Evolutionary conservation across 2,113 vertebrate genomes (phyloP), one percentile per base, ranked within the genome.

Genomic region (Aldabrachelys gigantea): DNA sequence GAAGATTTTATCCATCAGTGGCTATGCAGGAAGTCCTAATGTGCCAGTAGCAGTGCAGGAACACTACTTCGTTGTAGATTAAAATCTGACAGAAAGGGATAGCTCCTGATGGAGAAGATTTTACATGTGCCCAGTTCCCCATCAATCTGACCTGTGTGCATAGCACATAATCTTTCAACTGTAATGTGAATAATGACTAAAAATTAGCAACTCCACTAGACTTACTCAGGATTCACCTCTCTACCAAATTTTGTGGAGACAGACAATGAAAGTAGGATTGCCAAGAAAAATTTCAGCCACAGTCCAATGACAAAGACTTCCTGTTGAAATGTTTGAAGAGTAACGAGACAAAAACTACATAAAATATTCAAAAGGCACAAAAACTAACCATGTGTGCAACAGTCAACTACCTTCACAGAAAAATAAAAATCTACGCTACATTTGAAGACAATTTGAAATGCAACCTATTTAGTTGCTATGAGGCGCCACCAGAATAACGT

Each of bases 1-100:
- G 41, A 84, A 89, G 72, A 88, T 94, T 95, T 91, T 92, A 89
- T 89, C 81, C 57, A 85, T 95, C 83, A 93, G 2, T 41, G 89
- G 54, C 57, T 95, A 96, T 93, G 81, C 87, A 91, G 57, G 79
- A 92, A 47, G 92, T 92, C 92, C 75, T 88, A 65, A 88, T 91
- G 69, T 93, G 79, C 87, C 53, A 89, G 84, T 38, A 59, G 35
- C 88, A 81, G 49, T 84, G 44, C 81, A 95, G 89, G 65, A 94
- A 89, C 4, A 24, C 80, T 82, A 84, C 65, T 88, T 53, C 41
- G 49, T 84, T 59, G 31, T 50, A 89, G 16, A 22, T 38, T 17
- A 87, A 95, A 95, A 88, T 75, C 53, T 29, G 75, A 91, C 75
- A 93, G 65, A 93, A 86, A 87, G 87, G 91, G 96, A 91, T 75